These are phyloP conservation scores for Euplagia quadripunctaria DNA, from an alignment of 2,888 invertebrate genomes.

Conservation along the genomic window DNA sequence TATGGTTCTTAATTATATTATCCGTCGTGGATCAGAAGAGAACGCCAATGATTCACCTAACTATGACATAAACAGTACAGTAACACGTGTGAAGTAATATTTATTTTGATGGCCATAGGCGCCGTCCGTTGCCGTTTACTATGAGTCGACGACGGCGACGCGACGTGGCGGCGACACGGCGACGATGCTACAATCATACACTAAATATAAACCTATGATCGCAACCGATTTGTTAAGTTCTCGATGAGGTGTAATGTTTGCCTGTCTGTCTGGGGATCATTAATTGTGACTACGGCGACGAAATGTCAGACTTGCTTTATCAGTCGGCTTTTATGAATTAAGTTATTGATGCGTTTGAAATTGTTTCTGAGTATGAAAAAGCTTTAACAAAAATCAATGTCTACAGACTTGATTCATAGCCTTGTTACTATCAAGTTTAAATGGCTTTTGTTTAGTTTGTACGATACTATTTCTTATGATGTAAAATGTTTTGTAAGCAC, in stretches of 20 bases:
- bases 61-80: constrained; percentile 46
- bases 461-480: background rate
- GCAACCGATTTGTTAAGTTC: constrained; percentile 31
- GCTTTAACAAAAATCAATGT: background rate
- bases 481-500: background rate
- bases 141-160: constrained; percentile 43
- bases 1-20: constrained; percentile 4
- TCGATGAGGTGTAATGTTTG: constrained; percentile 23
- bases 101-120: constrained; percentile 46
- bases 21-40: constrained; percentile 3
- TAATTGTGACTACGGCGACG: constrained; percentile 13
- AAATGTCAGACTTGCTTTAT: constrained; percentile 13
- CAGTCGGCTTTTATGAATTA: constrained; percentile 2
- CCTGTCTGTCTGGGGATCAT: constrained; percentile 22
- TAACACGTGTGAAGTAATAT: constrained; percentile 41
- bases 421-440: background rate
- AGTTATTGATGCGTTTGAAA: background rate
- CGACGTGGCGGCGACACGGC: constrained; percentile 35
- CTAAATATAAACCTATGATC: constrained; percentile 51
- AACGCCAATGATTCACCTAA: constrained; percentile 20
- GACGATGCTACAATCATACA: constrained; percentile 16
- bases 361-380: background rate
- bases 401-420: background rate
- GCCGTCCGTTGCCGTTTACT: constrained; percentile 45
- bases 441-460: background rate